Percentiles rank a stretch among this genome's conserved stretches.
These are phyloP conservation scores for Nannospalax galili DNA, from an alignment of 2,113 vertebrate genomes.

Conservation along the genomic window DNA sequence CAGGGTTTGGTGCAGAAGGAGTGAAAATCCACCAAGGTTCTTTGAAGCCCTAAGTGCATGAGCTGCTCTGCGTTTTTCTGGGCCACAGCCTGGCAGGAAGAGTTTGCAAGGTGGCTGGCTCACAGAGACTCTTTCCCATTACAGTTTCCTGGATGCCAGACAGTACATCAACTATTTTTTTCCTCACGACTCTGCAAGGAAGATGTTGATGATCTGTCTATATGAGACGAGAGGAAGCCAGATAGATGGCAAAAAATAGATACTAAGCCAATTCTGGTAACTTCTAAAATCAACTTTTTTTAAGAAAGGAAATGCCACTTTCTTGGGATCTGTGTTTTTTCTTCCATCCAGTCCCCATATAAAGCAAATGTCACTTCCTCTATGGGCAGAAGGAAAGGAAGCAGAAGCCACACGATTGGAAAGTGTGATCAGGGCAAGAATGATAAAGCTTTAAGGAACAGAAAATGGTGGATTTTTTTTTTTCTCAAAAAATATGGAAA, in stretches of 20 bases:
- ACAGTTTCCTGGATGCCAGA: not conserved
- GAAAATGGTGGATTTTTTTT: not conserved
- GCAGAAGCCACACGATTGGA: not conserved
- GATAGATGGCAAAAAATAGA: not conserved
- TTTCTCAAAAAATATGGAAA: constrained; percentile 3
- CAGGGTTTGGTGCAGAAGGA: not conserved
- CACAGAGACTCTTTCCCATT: not conserved
- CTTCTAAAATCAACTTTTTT: not conserved
- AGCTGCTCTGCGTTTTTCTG: not conserved
- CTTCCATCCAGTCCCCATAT: not conserved
- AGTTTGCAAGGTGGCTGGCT: not conserved
- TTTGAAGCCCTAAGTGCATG: not conserved
- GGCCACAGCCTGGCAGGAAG: not conserved
- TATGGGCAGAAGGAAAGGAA: not conserved
- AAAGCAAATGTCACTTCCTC: not conserved
- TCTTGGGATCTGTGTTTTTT: not conserved
- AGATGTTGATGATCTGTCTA: not conserved
- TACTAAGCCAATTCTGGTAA: not conserved
- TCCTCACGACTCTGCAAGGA: not conserved
- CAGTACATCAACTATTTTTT: not conserved
- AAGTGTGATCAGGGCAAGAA: not conserved
- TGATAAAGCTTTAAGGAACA: not conserved
- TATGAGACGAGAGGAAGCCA: not conserved
- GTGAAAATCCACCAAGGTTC: not conserved
- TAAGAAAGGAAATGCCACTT: not conserved